Evolutionary conservation across 2,797 vertebrate species (phyloP), one percentile per base, ranked within the genome.

Genomic region (Ptychobarbus kaznakovi): DNA sequence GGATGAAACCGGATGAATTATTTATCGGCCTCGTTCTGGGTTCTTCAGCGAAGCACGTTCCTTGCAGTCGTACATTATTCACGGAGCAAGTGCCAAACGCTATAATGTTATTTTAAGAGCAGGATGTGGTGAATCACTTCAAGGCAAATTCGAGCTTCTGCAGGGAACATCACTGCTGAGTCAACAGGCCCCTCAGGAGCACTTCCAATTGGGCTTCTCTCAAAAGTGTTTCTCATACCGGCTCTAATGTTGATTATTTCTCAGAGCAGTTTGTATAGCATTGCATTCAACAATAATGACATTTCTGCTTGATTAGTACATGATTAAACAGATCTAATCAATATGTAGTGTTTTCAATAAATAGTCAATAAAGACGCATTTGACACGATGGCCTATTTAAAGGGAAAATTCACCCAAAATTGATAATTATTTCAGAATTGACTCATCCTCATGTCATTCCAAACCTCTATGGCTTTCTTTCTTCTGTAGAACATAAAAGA

Each of bases 61-160:
- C 44, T 81, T 70, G 51, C 38, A 44, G 49, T 78, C 35, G 20
- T 80, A 46, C 66, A 85, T 80, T 80, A 63, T 73, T 80, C 68
- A 80, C 42, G 4, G 28, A 51, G 68, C 22, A 35, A 65, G 56
- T 66, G 77, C 69, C 68, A 65, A 80, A 80, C 13, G n/a, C 40
- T 79, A 58, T 72, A 58, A 73, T 90, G 89, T 93, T 92, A 91
- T 92, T 92, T 93, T 90, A 91, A 90, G 91, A 92, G 32, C 86
- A 89, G 86, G 85, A 87, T 91, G 87, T 91, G 91, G 86, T 92
- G 91, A 92, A 92, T 91, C 88, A 85, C 90, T 87, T 93, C 69
- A 78, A 91, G 92, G 91, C 93, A 92, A 91, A 91, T 86, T 75
- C 72, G 79, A 90, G 80, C 84, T 68, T 89, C 87, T 79, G 61